Percentiles rank a stretch among this genome's conserved stretches.
Evolutionary conservation across 2,113 vertebrate genomes (phyloP).

Genomic region (Sakesphorus luctuosus): DNA sequence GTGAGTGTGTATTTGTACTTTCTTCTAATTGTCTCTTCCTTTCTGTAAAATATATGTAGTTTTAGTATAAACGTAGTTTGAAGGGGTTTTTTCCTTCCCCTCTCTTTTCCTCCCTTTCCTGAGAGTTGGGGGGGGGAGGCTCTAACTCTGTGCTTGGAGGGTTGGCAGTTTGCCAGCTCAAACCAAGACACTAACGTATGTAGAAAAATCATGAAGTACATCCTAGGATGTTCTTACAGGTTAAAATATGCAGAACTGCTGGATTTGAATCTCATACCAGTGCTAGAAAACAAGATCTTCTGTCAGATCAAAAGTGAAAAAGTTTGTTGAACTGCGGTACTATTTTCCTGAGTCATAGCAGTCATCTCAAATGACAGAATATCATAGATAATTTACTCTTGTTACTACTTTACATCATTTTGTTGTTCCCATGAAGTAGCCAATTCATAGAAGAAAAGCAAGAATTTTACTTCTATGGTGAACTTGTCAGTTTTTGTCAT

Average conservation of each 20-base stretch:
- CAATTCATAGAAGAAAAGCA: background rate
- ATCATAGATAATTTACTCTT: background rate
- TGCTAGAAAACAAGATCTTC: background rate
- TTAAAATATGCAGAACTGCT: background rate
- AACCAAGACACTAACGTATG: too few species aligned
- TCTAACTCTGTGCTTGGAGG: too few species aligned
- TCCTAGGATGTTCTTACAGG: background rate
- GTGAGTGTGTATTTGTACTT: too few species aligned
- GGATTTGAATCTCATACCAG: background rate
- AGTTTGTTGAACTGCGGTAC: background rate
- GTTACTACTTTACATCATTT: background rate
- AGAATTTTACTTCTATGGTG: background rate
- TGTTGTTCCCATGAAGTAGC: background rate
- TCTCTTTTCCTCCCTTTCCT: too few species aligned
- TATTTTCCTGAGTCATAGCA: background rate
- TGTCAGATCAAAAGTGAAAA: background rate
- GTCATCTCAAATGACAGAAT: background rate
- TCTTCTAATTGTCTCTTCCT: too few species aligned
- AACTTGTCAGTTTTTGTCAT: conserved; percentile 7
- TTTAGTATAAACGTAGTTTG: too few species aligned
- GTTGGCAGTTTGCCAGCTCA: too few species aligned
- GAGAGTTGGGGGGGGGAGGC: too few species aligned
- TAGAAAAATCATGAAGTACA: background rate
- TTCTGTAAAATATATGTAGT: too few species aligned
- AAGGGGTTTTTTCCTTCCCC: too few species aligned